Base-by-base conservation (phyloP, 2,113 vertebrate genomes). In the Engystomops pustulosus region DNA sequence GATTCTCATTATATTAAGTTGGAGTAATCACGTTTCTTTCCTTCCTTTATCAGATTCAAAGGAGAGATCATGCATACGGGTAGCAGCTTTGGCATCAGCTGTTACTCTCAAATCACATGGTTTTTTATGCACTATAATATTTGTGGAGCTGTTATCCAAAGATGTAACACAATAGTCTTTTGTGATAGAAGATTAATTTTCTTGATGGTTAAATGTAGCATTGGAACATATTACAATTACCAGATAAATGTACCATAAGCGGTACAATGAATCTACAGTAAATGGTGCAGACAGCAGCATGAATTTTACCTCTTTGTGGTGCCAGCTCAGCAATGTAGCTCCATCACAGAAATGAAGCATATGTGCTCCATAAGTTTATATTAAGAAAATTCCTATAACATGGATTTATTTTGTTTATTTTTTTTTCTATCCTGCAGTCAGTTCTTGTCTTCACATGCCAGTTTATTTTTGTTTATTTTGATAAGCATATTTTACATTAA, bases 1-100 rank as follows among this genome's bases (percentile, higher is more conserved):
- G 53, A 76, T 51, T 45, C 25, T 30, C 23, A 47, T 74, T 74
- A 27, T 23, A 74, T 27, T 8, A 12, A 49, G 10, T 10, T 4
- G 25, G 47, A 51, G n/a, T 51, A 45, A 51, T 41, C 30, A 53
- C 30, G 32, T 76, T 30, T 44, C 15, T 34, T 53, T 53, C 27
- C 55, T 34, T 30, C 15, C 30, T 76, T 53, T 72, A 76, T 34
- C 47, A 36, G 15, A 76, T 25, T 53, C 72, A 76, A 27, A 47
- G 10, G 11, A 55, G 18, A 71, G 2, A 62, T 62, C 55, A 60
- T 3, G 14, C 25, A 9, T 60, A 23, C 25, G 58, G 15, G 30
- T 17, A 34, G 55, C 8, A 25, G 23, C n/a, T 60, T 12, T 2
- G 23, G 62, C 62, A 34, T 34, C 2, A 6, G 27, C 27, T 17